These are phyloP conservation scores for Yasuhikotakia modesta DNA, from an alignment of 2,797 vertebrate species.

Conservation along the genomic window DNA sequence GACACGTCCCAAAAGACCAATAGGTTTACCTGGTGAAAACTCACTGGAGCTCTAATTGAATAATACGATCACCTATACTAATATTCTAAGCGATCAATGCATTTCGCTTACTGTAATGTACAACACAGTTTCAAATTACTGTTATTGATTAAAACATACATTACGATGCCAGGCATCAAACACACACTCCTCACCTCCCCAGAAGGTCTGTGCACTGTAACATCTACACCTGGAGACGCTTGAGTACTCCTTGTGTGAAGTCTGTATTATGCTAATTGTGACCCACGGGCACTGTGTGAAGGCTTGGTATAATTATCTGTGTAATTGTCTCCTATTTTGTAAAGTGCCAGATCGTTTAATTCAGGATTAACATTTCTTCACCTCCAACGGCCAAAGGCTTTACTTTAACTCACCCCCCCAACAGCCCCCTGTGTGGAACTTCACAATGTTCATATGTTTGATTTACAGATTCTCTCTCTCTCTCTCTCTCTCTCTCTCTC, in stretches of 20 bases:
- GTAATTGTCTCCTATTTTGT: constrained; percentile 82
- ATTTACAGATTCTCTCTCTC: constrained; percentile 55
- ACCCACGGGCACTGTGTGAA: constrained; percentile 74
- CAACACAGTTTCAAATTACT: background rate
- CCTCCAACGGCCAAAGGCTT: constrained; percentile 73
- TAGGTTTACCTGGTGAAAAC: constrained; percentile 19
- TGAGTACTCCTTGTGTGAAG: constrained; percentile 62
- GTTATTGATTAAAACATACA: background rate
- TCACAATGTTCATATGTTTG: constrained; percentile 47
- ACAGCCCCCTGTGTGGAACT: constrained; percentile 46
- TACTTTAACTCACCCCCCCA: constrained; percentile 51
- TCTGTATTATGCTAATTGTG: constrained; percentile 73
- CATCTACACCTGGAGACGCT: constrained; percentile 65
- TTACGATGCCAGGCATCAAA: background rate
- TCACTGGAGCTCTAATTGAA: constrained; percentile 42
- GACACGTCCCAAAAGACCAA: constrained; percentile 32
- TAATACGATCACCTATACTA: background rate
- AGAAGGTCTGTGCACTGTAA: constrained; percentile 56
- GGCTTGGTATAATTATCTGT: constrained; percentile 79
- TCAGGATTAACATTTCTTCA: constrained; percentile 79
- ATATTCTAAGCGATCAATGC: constrained; percentile 12
- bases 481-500: constrained; percentile 52
- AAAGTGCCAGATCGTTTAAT: constrained; percentile 82
- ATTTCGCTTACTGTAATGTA: background rate
- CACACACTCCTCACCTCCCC: constrained; percentile 41